Base-by-base conservation (phyloP, 2,797 vertebrate genomes). In the Coregonus suidteri region DNA sequence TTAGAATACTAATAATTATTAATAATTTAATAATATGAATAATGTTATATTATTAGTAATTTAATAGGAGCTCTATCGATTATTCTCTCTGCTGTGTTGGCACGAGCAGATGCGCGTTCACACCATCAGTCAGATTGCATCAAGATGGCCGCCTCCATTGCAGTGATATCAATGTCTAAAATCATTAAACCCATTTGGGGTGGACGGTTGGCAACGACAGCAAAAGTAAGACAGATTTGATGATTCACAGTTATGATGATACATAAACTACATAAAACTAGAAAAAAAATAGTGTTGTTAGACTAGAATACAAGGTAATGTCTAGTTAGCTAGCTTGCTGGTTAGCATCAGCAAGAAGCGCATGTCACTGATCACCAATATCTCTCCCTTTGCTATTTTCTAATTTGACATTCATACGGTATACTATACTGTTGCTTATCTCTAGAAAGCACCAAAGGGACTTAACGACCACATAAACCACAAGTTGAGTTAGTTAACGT, bases 141-240 rank as follows among this genome's bases (percentile, higher is more conserved):
- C 82, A 94, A 92, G 90, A 95, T 95, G 94, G 94, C 93, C 18
- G 82, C 88, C 0, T 88, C 83, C 85, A 81, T 86, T 82, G 78
- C 86, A 0, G 77, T 83, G 0, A 76, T 92, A 2, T 90, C 90
- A 1, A 79, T 92, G 73, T 89, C 90, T 9, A 94, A 91, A 87
- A 72, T 91, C 0, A 41, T 94, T 2, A 90, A 83, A 76, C 90
- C 91, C 30, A 75, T 91, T 3, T 85, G 86, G 87, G 87, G 86
- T 35, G 88, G 91, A 84, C 89, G 83, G 9, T 71, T 93, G 4
- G 90, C 85, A 79, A 92, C 86, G 16, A 80, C 93, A 11, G 75
- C 77, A 1, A 94, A 94, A 91, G 94, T 92, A 92, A 94, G 92
- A 47, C 20, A 20, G 1, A 14, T 31, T 18, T 68, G 0, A 20